Conservation (phyloP, 1,140 invertebrate genomes). For the Carposina sasakii region DNA sequence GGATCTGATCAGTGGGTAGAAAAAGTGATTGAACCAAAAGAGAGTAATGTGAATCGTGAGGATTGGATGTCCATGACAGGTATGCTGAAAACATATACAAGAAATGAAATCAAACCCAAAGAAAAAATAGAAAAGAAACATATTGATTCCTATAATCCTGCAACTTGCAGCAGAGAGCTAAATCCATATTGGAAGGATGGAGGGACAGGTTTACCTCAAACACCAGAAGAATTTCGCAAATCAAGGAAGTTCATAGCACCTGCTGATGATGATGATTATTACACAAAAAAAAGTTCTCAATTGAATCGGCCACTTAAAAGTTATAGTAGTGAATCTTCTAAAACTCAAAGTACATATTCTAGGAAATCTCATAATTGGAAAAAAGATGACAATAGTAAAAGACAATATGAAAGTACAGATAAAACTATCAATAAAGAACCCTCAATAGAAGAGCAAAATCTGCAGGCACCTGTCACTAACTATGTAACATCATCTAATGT, state of each 20-base stretch:
- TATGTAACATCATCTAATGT: too few relatives aligned
- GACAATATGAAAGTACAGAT: slow-evolving; percentile 23
- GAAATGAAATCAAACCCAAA: slow-evolving; percentile 61
- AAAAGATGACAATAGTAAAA: slow-evolving; percentile 41
- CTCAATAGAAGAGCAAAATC: neutral
- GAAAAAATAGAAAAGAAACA: slow-evolving; percentile 70
- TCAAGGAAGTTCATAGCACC: slow-evolving; percentile 66
- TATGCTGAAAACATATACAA: slow-evolving; percentile 65
- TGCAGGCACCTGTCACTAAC: too few relatives aligned
- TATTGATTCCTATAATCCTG: slow-evolving; percentile 78
- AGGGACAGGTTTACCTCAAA: slow-evolving; percentile 83
- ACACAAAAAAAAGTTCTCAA: slow-evolving; percentile 25
- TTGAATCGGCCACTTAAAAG: slow-evolving; percentile 1
- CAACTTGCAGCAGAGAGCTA: slow-evolving; percentile 82
- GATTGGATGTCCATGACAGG: slow-evolving; percentile 75
- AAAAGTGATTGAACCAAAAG: slow-evolving; percentile 38
- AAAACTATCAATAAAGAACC: slow-evolving; percentile 10
- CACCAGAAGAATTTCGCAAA: slow-evolving; percentile 36
- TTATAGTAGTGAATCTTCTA: neutral
- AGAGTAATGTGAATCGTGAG: slow-evolving; percentile 46
- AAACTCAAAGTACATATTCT: slow-evolving; percentile 19
- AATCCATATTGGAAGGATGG: slow-evolving; percentile 96
- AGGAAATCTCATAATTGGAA: slow-evolving; percentile 11
- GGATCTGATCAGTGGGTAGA: slow-evolving; percentile 73
- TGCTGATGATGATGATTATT: slow-evolving; percentile 42